These are phyloP conservation scores for Podiceps cristatus DNA, from an alignment of 2,113 vertebrate genomes.

Conservation along the genomic window DNA sequence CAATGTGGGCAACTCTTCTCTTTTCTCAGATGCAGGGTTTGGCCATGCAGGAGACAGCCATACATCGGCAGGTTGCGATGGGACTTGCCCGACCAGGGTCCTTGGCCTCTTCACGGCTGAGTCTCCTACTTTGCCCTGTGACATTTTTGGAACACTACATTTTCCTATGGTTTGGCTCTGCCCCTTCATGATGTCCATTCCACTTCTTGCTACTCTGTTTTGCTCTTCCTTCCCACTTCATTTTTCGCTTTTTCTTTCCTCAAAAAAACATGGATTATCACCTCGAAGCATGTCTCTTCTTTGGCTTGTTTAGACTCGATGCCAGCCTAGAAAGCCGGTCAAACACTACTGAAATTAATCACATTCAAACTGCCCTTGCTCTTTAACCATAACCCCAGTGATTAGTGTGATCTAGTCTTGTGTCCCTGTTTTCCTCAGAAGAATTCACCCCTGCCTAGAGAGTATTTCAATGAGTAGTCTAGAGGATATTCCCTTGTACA, in stretches of 20 bases:
- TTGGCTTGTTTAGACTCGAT: not conserved
- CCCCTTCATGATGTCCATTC: not conserved
- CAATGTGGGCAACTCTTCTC: not conserved
- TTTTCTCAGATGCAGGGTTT: not conserved
- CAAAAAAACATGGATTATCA: not conserved
- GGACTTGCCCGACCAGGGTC: not conserved
- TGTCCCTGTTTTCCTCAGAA: not conserved
- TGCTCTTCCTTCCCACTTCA: not conserved
- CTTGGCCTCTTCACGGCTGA: not conserved
- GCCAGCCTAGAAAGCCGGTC: not conserved
- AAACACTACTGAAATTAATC: not conserved
- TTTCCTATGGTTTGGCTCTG: not conserved
- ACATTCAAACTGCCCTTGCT: not conserved
- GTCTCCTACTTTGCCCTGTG: not conserved
- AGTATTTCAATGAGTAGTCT: conserved; percentile 11
- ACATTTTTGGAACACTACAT: not conserved
- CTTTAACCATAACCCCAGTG: not conserved
- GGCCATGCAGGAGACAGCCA: not conserved
- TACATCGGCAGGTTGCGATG: not conserved
- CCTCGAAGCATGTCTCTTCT: not conserved
- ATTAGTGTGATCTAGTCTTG: not conserved
- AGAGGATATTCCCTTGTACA: not conserved
- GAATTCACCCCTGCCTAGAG: not conserved
- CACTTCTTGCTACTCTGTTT: not conserved
- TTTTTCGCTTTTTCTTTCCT: not conserved